Evolutionary conservation across 2,888 invertebrate genomes (phyloP).

Genomic region (Aquatica leii): DNA sequence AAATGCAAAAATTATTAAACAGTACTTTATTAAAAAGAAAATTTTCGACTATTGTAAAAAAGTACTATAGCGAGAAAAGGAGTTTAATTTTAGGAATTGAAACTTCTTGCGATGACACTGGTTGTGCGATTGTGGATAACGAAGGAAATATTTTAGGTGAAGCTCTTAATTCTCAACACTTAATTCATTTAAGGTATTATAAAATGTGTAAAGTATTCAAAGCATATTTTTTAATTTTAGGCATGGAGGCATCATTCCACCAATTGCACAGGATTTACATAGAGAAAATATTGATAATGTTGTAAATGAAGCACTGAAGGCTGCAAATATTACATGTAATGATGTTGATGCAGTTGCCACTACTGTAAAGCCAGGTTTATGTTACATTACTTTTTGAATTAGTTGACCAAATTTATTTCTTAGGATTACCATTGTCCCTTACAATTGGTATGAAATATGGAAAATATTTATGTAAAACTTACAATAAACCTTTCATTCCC

Average conservation of each 20-base stretch:
- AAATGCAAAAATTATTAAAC: background rate
- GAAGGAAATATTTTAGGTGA: constrained; percentile 80
- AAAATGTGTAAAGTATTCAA: background rate
- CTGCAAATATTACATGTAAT: constrained; percentile 66
- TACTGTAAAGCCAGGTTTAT: constrained; percentile 86
- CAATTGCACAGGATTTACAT: constrained; percentile 84
- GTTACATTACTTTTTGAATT: background rate
- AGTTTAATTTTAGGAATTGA: constrained; percentile 85
- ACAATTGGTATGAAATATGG: constrained; percentile 84
- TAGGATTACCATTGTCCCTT: constrained; percentile 80
- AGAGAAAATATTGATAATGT: constrained; percentile 77
- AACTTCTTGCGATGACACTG: constrained; percentile 98
- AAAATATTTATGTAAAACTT: constrained; percentile 72
- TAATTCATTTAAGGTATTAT: constrained; percentile 74
- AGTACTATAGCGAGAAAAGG: background rate
- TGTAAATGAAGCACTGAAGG: constrained; percentile 71
- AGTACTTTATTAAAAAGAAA: background rate
- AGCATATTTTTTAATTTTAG: constrained; percentile 60
- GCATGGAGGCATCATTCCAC: constrained; percentile 90
- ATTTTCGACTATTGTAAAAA: background rate
- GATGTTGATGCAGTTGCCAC: constrained; percentile 89
- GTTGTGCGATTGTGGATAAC: constrained; percentile 84
- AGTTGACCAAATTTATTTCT: background rate
- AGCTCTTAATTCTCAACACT: constrained; percentile 81
- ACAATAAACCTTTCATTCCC: constrained; percentile 86